These are phyloP conservation scores for Chymomyza costata DNA, from an alignment of 1,140 invertebrate species.

Conservation along the genomic window DNA sequence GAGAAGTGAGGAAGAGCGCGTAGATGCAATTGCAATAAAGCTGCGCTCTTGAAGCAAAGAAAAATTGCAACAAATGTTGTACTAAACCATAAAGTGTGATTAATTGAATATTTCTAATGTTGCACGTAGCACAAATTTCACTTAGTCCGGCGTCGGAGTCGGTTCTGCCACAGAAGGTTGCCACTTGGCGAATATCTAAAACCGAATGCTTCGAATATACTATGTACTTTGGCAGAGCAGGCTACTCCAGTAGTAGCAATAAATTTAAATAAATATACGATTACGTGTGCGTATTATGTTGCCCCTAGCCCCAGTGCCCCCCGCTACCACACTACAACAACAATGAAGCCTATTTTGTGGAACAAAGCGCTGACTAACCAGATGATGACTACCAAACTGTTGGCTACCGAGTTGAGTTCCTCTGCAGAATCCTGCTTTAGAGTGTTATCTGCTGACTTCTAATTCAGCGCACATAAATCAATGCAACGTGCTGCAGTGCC, in stretches of 20 bases:
- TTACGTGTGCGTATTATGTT: conserved; percentile 73
- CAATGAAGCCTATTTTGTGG: too few species aligned
- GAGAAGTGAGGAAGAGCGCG: too few species aligned
- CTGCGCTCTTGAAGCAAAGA: conserved; percentile 64
- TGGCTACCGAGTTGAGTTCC: neutral
- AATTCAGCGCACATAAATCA: conserved; percentile 71
- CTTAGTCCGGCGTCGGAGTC: too few species aligned
- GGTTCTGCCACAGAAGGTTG: conserved; percentile 3
- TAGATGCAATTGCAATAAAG: conserved; percentile 72
- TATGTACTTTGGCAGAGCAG: conserved; percentile 18
- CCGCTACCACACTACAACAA: too few species aligned
- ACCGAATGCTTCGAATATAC: conserved; percentile 20
- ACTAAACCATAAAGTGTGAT: conserved; percentile 72
- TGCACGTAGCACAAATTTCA: conserved; percentile 44
- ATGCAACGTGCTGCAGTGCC: conserved; percentile 65
- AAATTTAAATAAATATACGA: conserved; percentile 74
- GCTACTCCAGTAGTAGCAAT: conserved; percentile 60
- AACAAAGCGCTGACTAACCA: conserved; percentile 4
- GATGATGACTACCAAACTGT: neutral
- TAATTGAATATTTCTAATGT: conserved; percentile 73
- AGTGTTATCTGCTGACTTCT: conserved; percentile 67
- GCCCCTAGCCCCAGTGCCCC: conserved; percentile 22
- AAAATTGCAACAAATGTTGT: conserved; percentile 73
- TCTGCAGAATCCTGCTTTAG: conserved; percentile 6
- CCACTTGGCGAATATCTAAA: conserved; percentile 34